Conservation (phyloP, 1,140 invertebrate species). For the Philotrypesis tridentata region DNA sequence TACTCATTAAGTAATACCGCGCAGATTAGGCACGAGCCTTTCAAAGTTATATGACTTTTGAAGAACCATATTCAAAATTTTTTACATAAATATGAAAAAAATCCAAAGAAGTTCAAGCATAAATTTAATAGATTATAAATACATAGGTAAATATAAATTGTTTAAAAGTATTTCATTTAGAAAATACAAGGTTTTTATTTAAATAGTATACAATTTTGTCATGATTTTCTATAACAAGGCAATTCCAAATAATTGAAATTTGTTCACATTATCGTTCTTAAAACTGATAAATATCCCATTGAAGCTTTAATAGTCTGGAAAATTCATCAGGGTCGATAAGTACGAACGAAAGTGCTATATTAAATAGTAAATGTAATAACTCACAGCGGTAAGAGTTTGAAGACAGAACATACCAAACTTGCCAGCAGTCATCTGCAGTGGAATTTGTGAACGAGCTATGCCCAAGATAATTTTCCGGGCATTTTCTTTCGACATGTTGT, state of each 20-base stretch:
- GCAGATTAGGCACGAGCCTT: too few species aligned
- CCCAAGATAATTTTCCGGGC: slow-evolving; percentile 52
- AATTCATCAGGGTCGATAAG: neutral
- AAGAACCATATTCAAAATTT: too few species aligned
- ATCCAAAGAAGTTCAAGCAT: too few species aligned
- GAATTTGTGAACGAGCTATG: slow-evolving; percentile 50
- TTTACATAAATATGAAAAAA: too few species aligned
- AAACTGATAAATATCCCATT: slow-evolving; percentile 55
- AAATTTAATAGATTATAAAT: too few species aligned
- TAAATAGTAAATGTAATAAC: neutral
- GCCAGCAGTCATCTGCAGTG: slow-evolving; percentile 54
- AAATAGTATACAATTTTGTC: neutral
- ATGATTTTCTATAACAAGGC: neutral
- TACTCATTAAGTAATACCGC: too few species aligned
- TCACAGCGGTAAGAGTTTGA: slow-evolving; percentile 55
- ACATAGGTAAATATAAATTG: neutral
- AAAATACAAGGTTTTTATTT: neutral
- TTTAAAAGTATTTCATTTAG: neutral
- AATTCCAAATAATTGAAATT: neutral
- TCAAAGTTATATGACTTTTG: too few species aligned
- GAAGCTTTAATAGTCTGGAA: slow-evolving; percentile 53
- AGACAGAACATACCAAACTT: slow-evolving; percentile 57
- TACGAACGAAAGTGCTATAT: neutral
- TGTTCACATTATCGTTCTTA: slow-evolving; percentile 52
- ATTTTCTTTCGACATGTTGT: slow-evolving; percentile 46